phyloP scores from a whole-genome alignment of 2,113 vertebrate species.

The Astur gentilis region DNA sequence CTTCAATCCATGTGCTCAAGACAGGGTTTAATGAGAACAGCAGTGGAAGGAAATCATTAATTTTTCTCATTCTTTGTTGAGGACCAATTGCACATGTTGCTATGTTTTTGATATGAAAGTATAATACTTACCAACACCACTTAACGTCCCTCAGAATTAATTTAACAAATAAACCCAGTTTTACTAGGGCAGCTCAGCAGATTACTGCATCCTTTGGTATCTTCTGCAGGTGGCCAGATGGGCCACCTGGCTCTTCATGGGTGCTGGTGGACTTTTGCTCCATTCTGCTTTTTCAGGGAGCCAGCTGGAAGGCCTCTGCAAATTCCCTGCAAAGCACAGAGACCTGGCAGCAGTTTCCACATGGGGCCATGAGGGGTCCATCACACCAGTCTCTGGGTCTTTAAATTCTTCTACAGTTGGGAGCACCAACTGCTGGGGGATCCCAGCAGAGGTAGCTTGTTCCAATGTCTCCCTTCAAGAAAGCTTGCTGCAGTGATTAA shows the following conservation, averaged over 20 bases:
- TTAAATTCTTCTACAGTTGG: background rate
- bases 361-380: background rate
- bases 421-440: background rate
- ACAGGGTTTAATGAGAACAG: background rate
- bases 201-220: background rate
- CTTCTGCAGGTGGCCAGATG: background rate
- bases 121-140: background rate
- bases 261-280: background rate
- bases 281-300: background rate
- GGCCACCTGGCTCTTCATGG: background rate
- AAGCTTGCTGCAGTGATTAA: background rate
- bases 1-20: background rate
- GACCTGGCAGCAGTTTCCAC: background rate
- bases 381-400: background rate
- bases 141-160: background rate
- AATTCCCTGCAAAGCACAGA: background rate
- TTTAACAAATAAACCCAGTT: background rate
- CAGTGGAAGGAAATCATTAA: background rate
- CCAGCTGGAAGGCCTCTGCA: background rate
- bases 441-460: background rate
- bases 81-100: background rate
- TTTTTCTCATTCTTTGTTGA: background rate
- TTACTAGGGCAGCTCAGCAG: background rate
- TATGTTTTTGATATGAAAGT: background rate
- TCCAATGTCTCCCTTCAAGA: background rate